Evolutionary conservation across 2,888 invertebrate genomes (phyloP).

Genomic region (Icerya purchasi): DNA sequence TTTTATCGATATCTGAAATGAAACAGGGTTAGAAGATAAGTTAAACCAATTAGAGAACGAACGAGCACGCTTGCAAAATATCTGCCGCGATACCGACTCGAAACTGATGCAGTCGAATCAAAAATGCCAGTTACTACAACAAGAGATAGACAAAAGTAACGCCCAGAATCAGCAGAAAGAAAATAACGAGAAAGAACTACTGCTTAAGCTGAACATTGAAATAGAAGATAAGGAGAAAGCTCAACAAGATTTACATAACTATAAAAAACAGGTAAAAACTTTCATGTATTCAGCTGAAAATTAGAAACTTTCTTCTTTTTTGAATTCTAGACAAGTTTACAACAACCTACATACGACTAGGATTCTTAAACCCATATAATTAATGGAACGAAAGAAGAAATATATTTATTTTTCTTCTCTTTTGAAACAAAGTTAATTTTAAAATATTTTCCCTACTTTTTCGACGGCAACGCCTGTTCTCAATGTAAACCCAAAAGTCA

Average conservation of each 20-base stretch:
- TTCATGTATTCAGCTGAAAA: no score
- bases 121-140: slow-evolving; percentile 39
- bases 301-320: no score
- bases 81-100: slow-evolving; percentile 48
- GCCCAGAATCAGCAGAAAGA: slow-evolving; percentile 44
- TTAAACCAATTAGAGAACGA: slow-evolving; percentile 53
- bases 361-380: no score
- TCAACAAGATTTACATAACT: slow-evolving; percentile 47
- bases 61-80: slow-evolving; percentile 42
- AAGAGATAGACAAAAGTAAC: slow-evolving; percentile 44
- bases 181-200: slow-evolving; percentile 43
- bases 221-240: slow-evolving; percentile 55
- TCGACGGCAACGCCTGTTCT: no score
- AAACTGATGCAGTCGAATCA: slow-evolving; percentile 46
- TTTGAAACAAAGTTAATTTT: no score
- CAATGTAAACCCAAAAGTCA: no score
- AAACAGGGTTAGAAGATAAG: slow-evolving; percentile 54
- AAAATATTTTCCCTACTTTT: no score
- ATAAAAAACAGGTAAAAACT: slow-evolving; percentile 40
- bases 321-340: no score
- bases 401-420: no score
- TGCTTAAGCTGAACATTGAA: slow-evolving; percentile 45
- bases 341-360: no score
- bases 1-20: no score
- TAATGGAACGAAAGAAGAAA: no score